phyloP scores from a whole-genome alignment of 2,113 vertebrate species.

The Camelus dromedarius region DNA sequence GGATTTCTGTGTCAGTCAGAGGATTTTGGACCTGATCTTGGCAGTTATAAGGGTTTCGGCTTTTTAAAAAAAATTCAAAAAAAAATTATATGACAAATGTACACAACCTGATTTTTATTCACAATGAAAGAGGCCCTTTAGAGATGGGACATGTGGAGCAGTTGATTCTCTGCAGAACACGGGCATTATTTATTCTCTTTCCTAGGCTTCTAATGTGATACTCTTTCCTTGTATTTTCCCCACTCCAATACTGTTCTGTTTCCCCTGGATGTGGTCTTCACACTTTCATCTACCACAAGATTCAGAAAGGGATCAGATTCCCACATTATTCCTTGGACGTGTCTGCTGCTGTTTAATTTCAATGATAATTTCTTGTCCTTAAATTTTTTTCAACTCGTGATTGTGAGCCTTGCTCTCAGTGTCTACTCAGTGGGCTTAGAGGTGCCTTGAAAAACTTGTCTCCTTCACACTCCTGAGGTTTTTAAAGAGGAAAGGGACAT shows the following conservation, averaged over 20 bases:
- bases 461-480: not conserved
- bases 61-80: not conserved
- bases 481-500: not conserved
- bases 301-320: not conserved
- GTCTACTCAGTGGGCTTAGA: not conserved
- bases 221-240: not conserved
- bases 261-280: not conserved
- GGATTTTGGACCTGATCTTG: not conserved
- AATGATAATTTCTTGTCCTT: not conserved
- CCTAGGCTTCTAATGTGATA: not conserved
- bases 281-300: not conserved
- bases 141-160: not conserved
- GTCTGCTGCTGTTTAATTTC: slow-evolving; percentile 5
- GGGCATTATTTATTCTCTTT: not conserved
- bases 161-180: not conserved
- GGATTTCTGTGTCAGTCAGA: not conserved
- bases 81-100: not conserved
- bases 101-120: not conserved
- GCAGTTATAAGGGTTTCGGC: not conserved
- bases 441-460: not conserved
- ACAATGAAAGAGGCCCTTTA: not conserved
- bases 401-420: not conserved
- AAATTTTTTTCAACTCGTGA: not conserved
- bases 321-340: not conserved
- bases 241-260: not conserved